phyloP scores from a whole-genome alignment of 1,140 invertebrate species.

The Leptinotarsa defecta region DNA sequence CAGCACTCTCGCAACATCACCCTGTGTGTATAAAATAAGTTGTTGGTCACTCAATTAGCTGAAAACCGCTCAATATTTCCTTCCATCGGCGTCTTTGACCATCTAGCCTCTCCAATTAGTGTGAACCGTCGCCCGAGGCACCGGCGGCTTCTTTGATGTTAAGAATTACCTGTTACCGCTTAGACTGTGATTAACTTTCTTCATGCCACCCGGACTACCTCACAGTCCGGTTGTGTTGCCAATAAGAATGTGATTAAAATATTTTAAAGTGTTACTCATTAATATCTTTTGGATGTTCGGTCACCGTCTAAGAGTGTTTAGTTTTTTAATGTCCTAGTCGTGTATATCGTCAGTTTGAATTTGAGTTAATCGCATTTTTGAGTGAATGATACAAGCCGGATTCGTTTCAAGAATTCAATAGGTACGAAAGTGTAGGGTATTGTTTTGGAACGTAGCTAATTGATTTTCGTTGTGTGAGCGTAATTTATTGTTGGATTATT shows the following conservation, averaged over 20 bases:
- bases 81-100: slow-evolving; percentile 56
- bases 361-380: slow-evolving; percentile 36
- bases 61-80: slow-evolving; percentile 55
- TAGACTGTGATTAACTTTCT: slow-evolving; percentile 29
- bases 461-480: slow-evolving; percentile 7
- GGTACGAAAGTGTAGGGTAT: slow-evolving; percentile 7
- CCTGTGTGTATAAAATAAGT: slow-evolving; percentile 47
- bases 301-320: slow-evolving; percentile 33
- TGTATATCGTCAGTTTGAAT: slow-evolving; percentile 30
- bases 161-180: slow-evolving; percentile 45
- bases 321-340: slow-evolving; percentile 33
- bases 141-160: slow-evolving; percentile 42
- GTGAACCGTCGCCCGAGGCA: slow-evolving; percentile 54
- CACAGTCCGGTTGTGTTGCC: slow-evolving; percentile 23
- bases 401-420: slow-evolving; percentile 17
- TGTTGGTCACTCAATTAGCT: slow-evolving; percentile 58
- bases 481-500: slow-evolving; percentile 14
- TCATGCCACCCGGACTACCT: slow-evolving; percentile 10
- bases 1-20: not conserved
- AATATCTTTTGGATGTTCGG: not conserved
- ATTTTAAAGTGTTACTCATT: slow-evolving; percentile 33
- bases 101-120: slow-evolving; percentile 56
- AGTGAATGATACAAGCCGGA: slow-evolving; percentile 35
- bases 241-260: slow-evolving; percentile 34
- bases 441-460: slow-evolving; percentile 21